These are phyloP conservation scores for Columba janthina DNA, from an alignment of 2,113 vertebrate genomes.

Conservation along the genomic window DNA sequence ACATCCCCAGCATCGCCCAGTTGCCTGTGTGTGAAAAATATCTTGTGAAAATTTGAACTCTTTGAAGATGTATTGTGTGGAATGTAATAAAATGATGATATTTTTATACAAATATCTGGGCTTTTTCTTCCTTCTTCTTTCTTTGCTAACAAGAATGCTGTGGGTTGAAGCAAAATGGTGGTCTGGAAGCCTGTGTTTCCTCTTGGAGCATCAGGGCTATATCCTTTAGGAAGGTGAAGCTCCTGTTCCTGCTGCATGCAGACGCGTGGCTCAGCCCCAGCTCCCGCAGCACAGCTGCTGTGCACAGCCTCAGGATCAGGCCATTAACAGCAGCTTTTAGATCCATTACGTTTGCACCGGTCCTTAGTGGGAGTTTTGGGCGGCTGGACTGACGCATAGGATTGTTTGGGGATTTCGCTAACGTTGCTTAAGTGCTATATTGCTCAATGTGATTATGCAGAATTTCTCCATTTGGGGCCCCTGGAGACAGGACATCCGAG, in stretches of 20 bases:
- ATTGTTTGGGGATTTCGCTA: constrained; percentile 74
- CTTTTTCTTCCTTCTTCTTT: constrained; percentile 68
- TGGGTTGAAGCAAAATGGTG: constrained; percentile 25
- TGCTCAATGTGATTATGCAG: constrained; percentile 69
- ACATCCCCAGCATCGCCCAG: constrained; percentile 76
- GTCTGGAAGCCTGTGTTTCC: constrained; percentile 13
- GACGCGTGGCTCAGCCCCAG: not conserved
- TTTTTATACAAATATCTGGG: constrained; percentile 92
- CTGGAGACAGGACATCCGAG: constrained; percentile 18
- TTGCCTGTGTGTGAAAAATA: constrained; percentile 85
- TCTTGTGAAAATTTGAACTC: constrained; percentile 88
- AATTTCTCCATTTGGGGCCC: constrained; percentile 59
- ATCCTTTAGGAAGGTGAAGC: not conserved
- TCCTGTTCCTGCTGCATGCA: not conserved
- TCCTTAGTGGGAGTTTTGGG: constrained; percentile 67
- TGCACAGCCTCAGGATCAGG: not conserved
- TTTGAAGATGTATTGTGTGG: constrained; percentile 90
- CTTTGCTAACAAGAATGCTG: constrained; percentile 54
- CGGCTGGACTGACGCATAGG: constrained; percentile 69
- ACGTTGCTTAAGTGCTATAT: constrained; percentile 75
- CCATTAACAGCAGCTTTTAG: constrained; percentile 34
- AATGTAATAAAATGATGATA: constrained; percentile 98
- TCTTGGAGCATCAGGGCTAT: not conserved
- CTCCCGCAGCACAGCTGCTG: not conserved
- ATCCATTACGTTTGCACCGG: constrained; percentile 56